Evolutionary conservation across 2,888 invertebrate species (phyloP), one percentile per base, ranked within the genome.

Genomic region (Oligia fasciuncula): DNA sequence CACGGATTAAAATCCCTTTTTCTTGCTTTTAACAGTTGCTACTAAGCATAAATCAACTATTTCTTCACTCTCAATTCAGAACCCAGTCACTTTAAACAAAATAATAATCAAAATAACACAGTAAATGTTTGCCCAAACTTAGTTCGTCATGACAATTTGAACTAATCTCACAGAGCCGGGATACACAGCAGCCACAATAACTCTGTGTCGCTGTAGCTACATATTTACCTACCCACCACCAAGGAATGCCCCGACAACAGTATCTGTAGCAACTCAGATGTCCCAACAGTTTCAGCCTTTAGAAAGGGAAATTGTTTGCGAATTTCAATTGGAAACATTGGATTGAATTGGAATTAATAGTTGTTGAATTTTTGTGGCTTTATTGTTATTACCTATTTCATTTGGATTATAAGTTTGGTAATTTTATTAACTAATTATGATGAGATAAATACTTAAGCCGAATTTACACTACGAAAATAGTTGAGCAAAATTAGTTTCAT

Each of bases 91-190:
- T 46, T 70, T 14, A 78, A 69, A 71, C 76, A 40, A 76, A 78
- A 83, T 85, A 87, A 86, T 84, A 86, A 74, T 76, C 72, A 74
- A 73, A 78, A 86, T 86, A 71, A 76, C 54, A 74, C 80, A 72
- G 77, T 80, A 54, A 73, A 80, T 87, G 85, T 88, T 87, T 81
- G 77, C 75, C 73, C 60, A 77, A 88, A 88, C 85, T 88, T 73
- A 87, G 87, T 85, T 88, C 81, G 77, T 83, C 79, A 88, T 88
- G 88, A 85, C 85, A 87, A 80, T 81, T 73, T 85, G 77, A 88
- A 88, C 83, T 88, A 88, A 88, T 88, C 85, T 85, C 80, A 62
- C 75, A 75, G 79, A 83, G 79, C 74, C 75, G 72, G 72, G 76
- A 79, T 76, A 73, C 78, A 82, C 85, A 76, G 80, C 87, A 66